Evolutionary conservation across 37 sponge, comb jelly and placozoan genomes (phyloP), one percentile per base, ranked within the genome.

Genomic region (Oopsacas minuta): DNA sequence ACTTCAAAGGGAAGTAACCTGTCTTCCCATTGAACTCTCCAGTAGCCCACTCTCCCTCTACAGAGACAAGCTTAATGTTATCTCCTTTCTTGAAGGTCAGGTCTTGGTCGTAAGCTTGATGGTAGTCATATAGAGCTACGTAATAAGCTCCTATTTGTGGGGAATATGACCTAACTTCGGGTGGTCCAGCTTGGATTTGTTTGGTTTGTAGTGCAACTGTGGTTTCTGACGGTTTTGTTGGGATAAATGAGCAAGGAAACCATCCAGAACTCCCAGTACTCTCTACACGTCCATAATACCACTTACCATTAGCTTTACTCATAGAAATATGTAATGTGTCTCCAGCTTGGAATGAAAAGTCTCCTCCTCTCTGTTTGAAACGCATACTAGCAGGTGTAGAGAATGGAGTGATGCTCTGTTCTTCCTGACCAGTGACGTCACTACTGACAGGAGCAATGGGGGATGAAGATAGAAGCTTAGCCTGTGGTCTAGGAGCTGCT

Each of bases 1-100:
- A 94, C 46, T 90, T 94, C 5, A 86, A 85, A 52, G 95, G 95
- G 84, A 94, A 94, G 30, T 86, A 38, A 28, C 95, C 95, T 23
- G 28, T 3, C 38, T 38, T 69, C 10, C 89, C 92, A 36, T 90
- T 83, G 37, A 92, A 52, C 36, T 37, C 83, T 10, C 95, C 95
- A 3, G 69, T 90, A 89, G 91, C 91, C 95, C 95, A 94, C 0
- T 87, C 86, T 0, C 92, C 95, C 20, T 61, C 91, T 34, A 61
- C 75, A 61, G 75, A 10, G 28, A 61, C 75, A 5, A 61, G 75
- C 75, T 61, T 10, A 34, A 61, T 61, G 28, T 25, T 10, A 12
- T 61, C 75, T 61, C 75, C 75, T 34, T n/a, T 61, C 75, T 61
- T 61, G 75, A 61, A 61, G 22, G 75, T 25, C 28, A 61, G 75